These are phyloP conservation scores for Agelas oroides DNA, from an alignment of 37 sponge, comb jelly and placozoan species.

Conservation along the genomic window DNA sequence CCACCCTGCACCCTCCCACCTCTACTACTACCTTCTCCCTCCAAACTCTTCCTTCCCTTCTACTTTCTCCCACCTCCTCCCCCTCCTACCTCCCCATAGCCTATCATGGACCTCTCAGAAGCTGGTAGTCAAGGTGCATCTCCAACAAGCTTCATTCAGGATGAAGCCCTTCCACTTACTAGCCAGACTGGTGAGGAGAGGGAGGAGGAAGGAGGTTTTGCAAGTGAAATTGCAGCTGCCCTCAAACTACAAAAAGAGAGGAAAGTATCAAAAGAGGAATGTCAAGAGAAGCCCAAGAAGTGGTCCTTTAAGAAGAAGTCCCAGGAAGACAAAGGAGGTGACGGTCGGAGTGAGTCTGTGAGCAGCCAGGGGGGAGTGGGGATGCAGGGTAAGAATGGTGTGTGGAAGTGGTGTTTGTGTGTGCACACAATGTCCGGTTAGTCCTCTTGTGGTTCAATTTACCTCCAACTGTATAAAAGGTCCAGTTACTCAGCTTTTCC, in stretches of 20 bases:
- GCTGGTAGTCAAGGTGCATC: slow-evolving; percentile 1
- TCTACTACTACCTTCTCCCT: too few relatives aligned
- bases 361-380: neutral
- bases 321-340: neutral
- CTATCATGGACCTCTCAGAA: slow-evolving; percentile 32
- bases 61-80: too few relatives aligned
- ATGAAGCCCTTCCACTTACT: neutral
- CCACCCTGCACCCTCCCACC: too few relatives aligned
- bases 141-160: neutral
- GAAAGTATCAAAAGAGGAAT: neutral
- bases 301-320: slow-evolving; percentile 17
- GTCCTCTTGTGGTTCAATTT: too few relatives aligned
- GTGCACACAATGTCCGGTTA: too few relatives aligned
- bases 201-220: neutral
- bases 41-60: too few relatives aligned
- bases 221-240: slow-evolving; percentile 25
- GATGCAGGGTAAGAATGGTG: neutral
- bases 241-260: slow-evolving; percentile 1
- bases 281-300: neutral
- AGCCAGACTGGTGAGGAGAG: neutral
- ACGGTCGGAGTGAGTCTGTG: neutral
- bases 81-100: slow-evolving; percentile 13
- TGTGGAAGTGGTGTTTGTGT: neutral
- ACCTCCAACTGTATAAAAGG: too few relatives aligned
- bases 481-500: too few relatives aligned